A percentile compares a stretch with the other conserved stretches of the same genome.
Evolutionary conservation across 1,140 invertebrate species (phyloP).

Genomic region (Holcopasites calliopsidis): DNA sequence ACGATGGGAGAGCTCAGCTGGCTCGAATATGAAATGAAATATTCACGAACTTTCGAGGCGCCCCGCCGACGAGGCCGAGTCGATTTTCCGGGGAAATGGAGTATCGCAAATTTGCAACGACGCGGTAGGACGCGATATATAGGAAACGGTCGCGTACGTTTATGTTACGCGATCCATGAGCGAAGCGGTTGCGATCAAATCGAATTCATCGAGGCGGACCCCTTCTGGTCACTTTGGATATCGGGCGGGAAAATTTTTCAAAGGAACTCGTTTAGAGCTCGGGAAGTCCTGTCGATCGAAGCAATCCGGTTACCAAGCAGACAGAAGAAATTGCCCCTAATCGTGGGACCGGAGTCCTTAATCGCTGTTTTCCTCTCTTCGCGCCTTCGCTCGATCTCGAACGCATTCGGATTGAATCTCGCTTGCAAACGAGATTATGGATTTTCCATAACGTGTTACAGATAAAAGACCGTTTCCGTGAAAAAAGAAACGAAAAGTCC

Average conservation of each 20-base stretch:
- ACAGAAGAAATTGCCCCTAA: slow-evolving; percentile 45
- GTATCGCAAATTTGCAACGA: neutral
- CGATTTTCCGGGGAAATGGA: neutral
- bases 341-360: slow-evolving; percentile 13
- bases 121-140: neutral
- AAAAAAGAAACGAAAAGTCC: too few relatives aligned
- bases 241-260: neutral
- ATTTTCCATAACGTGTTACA: neutral
- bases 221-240: neutral
- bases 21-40: neutral
- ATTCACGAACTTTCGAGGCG: neutral
- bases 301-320: slow-evolving; percentile 32
- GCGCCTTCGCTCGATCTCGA: neutral
- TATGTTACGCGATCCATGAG: neutral
- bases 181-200: neutral
- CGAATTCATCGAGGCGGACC: neutral
- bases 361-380: slow-evolving; percentile 16
- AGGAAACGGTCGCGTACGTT: neutral
- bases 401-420: slow-evolving; percentile 11
- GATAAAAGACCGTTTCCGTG: neutral
- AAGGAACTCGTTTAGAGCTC: slow-evolving; percentile 32
- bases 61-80: too few relatives aligned
- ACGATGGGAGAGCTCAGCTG: neutral
- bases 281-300: slow-evolving; percentile 32
- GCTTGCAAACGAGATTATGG: slow-evolving; percentile 13